Conservation (phyloP, 1,140 invertebrate species). For the Heliconius melpomene region DNA sequence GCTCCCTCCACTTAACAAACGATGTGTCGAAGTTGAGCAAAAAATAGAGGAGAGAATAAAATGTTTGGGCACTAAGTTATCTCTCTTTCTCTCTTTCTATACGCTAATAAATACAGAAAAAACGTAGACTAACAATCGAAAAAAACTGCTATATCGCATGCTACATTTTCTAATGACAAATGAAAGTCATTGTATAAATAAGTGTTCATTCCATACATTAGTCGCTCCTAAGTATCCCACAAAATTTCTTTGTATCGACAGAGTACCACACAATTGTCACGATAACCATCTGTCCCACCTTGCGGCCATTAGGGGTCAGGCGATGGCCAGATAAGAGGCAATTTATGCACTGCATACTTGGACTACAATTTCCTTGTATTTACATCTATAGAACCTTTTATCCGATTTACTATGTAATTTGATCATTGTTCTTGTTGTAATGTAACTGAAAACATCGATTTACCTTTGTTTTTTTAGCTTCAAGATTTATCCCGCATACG, state of each 20-base stretch:
- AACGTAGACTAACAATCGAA: too few species aligned
- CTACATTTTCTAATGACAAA: neutral
- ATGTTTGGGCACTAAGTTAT: too few species aligned
- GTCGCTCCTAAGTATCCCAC: conserved; percentile 10
- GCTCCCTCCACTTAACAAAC: too few species aligned
- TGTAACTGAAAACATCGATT: too few species aligned
- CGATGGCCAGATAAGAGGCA: conserved; percentile 66
- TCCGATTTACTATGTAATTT: neutral
- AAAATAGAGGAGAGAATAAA: too few species aligned
- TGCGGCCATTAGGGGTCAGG: conserved; percentile 68
- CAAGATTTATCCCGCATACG: too few species aligned
- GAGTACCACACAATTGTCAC: conserved; percentile 62
- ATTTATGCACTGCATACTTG: conserved; percentile 71
- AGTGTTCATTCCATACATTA: conserved; percentile 10
- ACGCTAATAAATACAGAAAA: too few species aligned
- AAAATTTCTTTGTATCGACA: conserved; percentile 58
- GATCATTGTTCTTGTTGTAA: conserved; percentile 36
- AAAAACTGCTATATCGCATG: neutral
- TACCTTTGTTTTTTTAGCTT: too few species aligned
- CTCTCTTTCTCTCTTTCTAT: too few species aligned
- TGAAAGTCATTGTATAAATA: conserved; percentile 3
- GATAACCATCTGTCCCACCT: conserved; percentile 75
- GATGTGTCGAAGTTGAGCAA: too few species aligned
- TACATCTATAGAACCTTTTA: conserved; percentile 48
- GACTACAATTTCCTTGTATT: conserved; percentile 56